Evolutionary conservation across 2,113 vertebrate species (phyloP).

Genomic region (Apus apus): DNA sequence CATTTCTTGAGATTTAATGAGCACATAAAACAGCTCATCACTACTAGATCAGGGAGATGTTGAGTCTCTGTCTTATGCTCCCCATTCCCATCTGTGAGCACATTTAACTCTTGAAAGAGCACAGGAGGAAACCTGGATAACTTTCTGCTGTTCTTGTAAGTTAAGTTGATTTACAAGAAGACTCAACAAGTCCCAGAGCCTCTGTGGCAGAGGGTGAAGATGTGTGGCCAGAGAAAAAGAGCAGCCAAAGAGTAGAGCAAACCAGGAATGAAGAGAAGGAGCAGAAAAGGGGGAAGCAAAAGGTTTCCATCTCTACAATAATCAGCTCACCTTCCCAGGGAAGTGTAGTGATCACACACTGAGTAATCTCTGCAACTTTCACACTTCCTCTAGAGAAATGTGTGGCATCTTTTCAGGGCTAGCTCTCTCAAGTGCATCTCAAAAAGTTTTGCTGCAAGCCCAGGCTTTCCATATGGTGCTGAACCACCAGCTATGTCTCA

Average conservation of each 20-base stretch:
- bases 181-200: background rate
- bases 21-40: background rate
- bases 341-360: background rate
- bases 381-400: background rate
- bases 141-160: background rate
- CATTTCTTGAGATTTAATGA: background rate
- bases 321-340: background rate
- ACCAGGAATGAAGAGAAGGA: background rate
- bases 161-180: background rate
- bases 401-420: background rate
- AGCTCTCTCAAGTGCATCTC: background rate
- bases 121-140: background rate
- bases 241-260: background rate
- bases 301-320: background rate
- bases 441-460: background rate
- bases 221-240: background rate
- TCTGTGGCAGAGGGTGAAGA: background rate
- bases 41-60: background rate
- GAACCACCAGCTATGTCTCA: background rate
- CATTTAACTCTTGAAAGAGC: slow-evolving; percentile 34
- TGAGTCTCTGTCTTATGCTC: background rate
- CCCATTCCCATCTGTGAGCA: background rate
- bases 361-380: background rate
- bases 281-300: background rate
- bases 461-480: background rate